Evolutionary conservation across 2,888 invertebrate species (phyloP).

Genomic region (Dendrolimus pini): DNA sequence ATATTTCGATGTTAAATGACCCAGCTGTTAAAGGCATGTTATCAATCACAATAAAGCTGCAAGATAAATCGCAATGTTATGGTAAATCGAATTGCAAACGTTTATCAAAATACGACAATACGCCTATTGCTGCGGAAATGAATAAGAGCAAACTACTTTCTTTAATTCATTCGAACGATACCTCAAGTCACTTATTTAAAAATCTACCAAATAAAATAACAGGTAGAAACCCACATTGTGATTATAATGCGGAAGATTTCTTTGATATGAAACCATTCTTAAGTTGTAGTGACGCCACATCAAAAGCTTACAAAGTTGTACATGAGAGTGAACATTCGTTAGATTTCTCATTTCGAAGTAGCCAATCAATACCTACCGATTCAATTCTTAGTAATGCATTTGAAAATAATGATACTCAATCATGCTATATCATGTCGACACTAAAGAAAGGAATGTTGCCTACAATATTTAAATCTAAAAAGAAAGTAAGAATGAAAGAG

Average conservation of each 20-base stretch:
- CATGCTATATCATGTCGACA: slow-evolving; percentile 40
- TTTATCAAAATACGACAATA: slow-evolving; percentile 20
- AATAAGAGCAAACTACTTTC: slow-evolving; percentile 23
- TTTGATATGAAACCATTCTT: slow-evolving; percentile 31
- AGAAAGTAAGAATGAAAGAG: slow-evolving; percentile 22
- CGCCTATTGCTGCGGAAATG: slow-evolving; percentile 1
- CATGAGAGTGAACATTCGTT: slow-evolving; percentile 30
- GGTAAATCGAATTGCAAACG: slow-evolving; percentile 26
- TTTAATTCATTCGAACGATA: slow-evolving; percentile 11
- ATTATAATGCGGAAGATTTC: slow-evolving; percentile 14
- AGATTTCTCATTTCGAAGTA: slow-evolving; percentile 27
- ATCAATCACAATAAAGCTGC: slow-evolving; percentile 42
- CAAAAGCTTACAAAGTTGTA: slow-evolving; percentile 27
- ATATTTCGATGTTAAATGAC: slow-evolving; percentile 39
- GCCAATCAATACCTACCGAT: slow-evolving; percentile 19
- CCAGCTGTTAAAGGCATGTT: slow-evolving; percentile 28
- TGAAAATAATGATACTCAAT: slow-evolving; percentile 29
- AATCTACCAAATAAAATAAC: slow-evolving; percentile 5
- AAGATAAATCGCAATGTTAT: slow-evolving; percentile 29
- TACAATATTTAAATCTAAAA: slow-evolving; percentile 22
- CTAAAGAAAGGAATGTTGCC: slow-evolving; percentile 27
- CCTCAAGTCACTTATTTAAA: slow-evolving; percentile 21
- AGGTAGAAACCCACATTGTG: slow-evolving; percentile 8
- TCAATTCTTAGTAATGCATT: slow-evolving; percentile 8
- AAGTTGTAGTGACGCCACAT: slow-evolving; percentile 38